These are phyloP conservation scores for Semibalanus balanoides DNA, from an alignment of 1,140 invertebrate species.

Conservation along the genomic window DNA sequence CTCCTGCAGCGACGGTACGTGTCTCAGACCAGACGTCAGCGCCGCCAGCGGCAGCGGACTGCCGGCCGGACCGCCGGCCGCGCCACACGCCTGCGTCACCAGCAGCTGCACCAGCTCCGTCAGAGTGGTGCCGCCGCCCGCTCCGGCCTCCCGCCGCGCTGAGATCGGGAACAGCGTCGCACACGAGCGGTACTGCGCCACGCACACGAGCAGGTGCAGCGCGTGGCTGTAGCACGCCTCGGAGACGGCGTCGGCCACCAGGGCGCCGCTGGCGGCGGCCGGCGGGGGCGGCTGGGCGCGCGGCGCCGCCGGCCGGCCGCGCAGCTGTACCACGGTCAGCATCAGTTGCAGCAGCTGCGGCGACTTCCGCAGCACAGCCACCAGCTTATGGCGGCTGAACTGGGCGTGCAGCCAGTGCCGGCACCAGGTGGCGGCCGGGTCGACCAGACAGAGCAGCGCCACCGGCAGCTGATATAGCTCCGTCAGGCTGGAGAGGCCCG, in stretches of 20 bases:
- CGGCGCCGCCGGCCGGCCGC: no score
- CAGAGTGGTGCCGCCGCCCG: background rate
- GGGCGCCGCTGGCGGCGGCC: no score
- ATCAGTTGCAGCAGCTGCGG: constrained; percentile 9
- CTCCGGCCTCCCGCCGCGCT: background rate
- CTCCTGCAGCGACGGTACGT: background rate
- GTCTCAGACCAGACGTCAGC: background rate
- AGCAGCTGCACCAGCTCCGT: background rate
- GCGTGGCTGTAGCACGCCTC: background rate
- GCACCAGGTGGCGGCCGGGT: constrained; percentile 19
- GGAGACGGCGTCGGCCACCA: background rate
- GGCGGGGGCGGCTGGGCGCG: background rate
- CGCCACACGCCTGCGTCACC: background rate
- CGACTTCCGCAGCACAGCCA: constrained; percentile 17
- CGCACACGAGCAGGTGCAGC: background rate
- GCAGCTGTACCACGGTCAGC: background rate
- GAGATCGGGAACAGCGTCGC: background rate
- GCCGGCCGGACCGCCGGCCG: no score
- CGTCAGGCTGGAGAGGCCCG: background rate
- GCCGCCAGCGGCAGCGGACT: background rate
- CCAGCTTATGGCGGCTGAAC: constrained; percentile 18
- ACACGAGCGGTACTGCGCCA: background rate
- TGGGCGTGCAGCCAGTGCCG: constrained; percentile 18
- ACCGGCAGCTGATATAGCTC: background rate
- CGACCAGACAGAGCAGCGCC: constrained; percentile 15